A percentile compares a stretch with the other conserved stretches of the same genome.
These are phyloP conservation scores for Rhyacophila brunnea DNA, from an alignment of 1,140 invertebrate species.

Conservation along the genomic window DNA sequence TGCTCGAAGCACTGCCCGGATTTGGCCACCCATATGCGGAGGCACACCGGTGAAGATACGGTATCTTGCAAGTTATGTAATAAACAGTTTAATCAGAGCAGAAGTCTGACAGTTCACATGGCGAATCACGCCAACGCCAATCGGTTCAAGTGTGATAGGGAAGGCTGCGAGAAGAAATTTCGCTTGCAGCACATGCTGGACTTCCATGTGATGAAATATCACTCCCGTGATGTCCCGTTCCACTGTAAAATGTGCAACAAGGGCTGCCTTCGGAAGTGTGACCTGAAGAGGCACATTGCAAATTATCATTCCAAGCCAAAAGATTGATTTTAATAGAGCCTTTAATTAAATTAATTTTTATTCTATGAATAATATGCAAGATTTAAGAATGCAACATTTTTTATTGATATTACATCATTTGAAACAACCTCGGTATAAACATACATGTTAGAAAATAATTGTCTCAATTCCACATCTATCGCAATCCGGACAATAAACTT, in stretches of 20 bases:
- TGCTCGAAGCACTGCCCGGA: conserved; percentile 59
- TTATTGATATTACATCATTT: too few relatives aligned
- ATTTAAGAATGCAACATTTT: too few relatives aligned
- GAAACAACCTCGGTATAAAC: too few relatives aligned
- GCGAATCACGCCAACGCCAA: conserved; percentile 48
- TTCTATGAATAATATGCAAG: too few relatives aligned
- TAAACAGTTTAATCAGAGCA: conserved; percentile 41
- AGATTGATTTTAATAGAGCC: too few relatives aligned
- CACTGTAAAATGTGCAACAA: conserved; percentile 10
- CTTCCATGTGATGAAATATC: conserved; percentile 28
- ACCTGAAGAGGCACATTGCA: conserved; percentile 4
- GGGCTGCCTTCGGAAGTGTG: conserved; percentile 21
- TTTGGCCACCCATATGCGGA: conserved; percentile 67
- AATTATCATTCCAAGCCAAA: too few relatives aligned
- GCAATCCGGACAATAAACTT: too few relatives aligned
- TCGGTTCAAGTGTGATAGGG: conserved; percentile 16
- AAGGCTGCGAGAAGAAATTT: conserved; percentile 21
- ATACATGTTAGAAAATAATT: too few relatives aligned
- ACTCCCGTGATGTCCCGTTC: conserved; percentile 21
- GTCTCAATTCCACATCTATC: too few relatives aligned
- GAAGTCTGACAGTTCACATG: conserved; percentile 53
- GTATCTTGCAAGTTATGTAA: conserved; percentile 61
- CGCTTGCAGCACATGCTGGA: conserved; percentile 22
- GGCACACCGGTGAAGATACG: conserved; percentile 70
- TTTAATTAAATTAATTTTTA: too few relatives aligned